Evolutionary conservation across 2,888 invertebrate species (phyloP), one percentile per base, ranked within the genome.

Genomic region (Eubasilissa splendida): DNA sequence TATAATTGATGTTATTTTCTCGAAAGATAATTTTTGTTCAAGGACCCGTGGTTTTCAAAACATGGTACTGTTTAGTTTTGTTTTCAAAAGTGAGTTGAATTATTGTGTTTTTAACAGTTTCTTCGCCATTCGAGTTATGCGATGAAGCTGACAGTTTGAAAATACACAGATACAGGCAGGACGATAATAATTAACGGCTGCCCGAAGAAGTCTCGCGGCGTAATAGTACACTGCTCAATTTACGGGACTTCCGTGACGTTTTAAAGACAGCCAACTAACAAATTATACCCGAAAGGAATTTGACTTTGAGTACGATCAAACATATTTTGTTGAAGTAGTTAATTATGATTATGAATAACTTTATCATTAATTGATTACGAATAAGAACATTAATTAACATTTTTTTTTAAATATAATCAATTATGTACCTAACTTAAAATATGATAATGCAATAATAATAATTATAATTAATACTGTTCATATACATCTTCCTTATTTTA

Each of bases 81-180:
- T 56, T 73, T 56, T 33, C 33, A n/a, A 42, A 71, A 54, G 56
- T 73, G 56, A 56, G 31, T 42, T 31, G 58, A 56, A 73, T 73
- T 22, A 22, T 22, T 73, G 71, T 56, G 33, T 73, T 54, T 56
- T 33, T 42, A 56, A 58, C 56, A 54, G 56, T 58, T 70, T 10
- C 50, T 56, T 56, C 56, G 56, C 56, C 71, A 56, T 58, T 73
- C 56, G 42, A 31, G 56, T 33, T 33, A 56, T 56, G 71, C 71
- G 71, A 56, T 56, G 56, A 73, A 73, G 56, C 71, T 73, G 71
- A 73, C 71, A 73, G 54, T 73, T 33, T 54, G 71, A 73, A 58
- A 73, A 56, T 73, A 33, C 22, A 33, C 58, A 73, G 71, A 73
- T 42, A 58, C 71, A 56, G 33, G 33, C 71, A 54, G 31, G 31